Base-by-base conservation (phyloP, 2,113 vertebrate genomes). In the Odontophorus gujanensis region DNA sequence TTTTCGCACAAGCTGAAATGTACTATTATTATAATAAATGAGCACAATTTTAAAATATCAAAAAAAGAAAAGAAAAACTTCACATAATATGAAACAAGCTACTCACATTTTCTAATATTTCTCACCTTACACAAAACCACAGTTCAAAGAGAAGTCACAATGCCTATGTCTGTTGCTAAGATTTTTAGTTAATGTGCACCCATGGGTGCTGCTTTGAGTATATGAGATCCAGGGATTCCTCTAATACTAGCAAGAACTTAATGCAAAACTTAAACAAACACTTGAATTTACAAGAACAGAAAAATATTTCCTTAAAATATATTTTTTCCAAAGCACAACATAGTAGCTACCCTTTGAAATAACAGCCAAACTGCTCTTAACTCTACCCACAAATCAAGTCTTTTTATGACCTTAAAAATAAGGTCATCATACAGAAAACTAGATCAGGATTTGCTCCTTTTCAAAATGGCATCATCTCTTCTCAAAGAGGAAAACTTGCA, bases 401-500 rank as follows among this genome's bases (percentile, higher is more conserved):
- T 75, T 59, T 34, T 53, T 4, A 21, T 38, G 11, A 68, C 36
- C 62, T 78, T 51, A 85, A 40, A 85, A 81, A 75, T 45, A 88
- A 72, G 15, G n/a, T 9, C 4, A 61, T 0, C 2, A 18, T 13
- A 89, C 2, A 79, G 83, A 73, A 92, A 92, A 87, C 13, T 59
- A 25, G 50, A 57, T 22, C 34, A 82, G 47, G n/a, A 95, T 81
- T 30, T 61, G 13, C 42, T 2, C 12, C 53, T 20, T 92, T 74
- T 15, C 55, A 65, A 77, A 95, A 77, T 13, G 4, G 59, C 51
- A 72, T 59, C 42, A 74, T 59, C 75, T 71, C 68, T 75, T 89
- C 55, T 61, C 13, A 63, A 47, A 76, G 81, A 92, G 87, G 73
- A 69, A 85, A 84, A 92, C 65, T 13, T 89, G 77, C 48, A 65